Evolutionary conservation across 2,797 vertebrate genomes (phyloP), one percentile per base, ranked within the genome.

Genomic region (Hyperoplus lanceolatus): DNA sequence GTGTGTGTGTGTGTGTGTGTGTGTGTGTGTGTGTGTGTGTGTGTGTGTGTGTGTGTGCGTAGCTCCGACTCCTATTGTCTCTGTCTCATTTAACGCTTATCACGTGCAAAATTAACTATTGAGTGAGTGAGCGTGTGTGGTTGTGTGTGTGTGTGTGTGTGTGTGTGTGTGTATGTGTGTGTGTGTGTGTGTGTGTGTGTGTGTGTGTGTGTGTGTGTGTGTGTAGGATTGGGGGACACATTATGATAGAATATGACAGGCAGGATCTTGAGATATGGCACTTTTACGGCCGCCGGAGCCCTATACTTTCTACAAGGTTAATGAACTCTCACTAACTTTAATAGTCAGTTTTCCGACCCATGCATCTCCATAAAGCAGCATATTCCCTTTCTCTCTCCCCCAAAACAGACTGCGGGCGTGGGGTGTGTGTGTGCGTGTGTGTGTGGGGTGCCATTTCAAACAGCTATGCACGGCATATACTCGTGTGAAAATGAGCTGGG

Each of bases 241-340:
- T 89, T 88, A 81, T 66, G 81, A 87, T 90, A 86, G 91, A 91
- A 89, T 80, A 90, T 86, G 83, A 86, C 10, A 18, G 75, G 75
- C n/a, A 58, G 74, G 85, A 84, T 62, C 79, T 84, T 93, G 91
- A 94, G 88, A 90, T 92, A 89, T 89, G 86, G 79, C 11, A 12
- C 89, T 91, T 29, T 89, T 87, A 90, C 85, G 83, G 79, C 79
- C 84, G 85, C 83, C 82, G n/a, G 80, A 77, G 75, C 82, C 29
- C 88, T 82, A 85, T 89, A n/a, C 93, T 90, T 84, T 29, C 29
- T 88, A 91, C 92, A 91, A 93, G 92, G 93, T 93, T 94, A 95
- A 93, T 93, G 92, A 94, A 93, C 90, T 93, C 90, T 89, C 80
- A 77, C 92, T 90, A 93, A 90, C 91, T 94, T 92, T 92, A 91